Base-by-base conservation (phyloP, 2,113 vertebrate species). In the Madoqua kirkii region DNA sequence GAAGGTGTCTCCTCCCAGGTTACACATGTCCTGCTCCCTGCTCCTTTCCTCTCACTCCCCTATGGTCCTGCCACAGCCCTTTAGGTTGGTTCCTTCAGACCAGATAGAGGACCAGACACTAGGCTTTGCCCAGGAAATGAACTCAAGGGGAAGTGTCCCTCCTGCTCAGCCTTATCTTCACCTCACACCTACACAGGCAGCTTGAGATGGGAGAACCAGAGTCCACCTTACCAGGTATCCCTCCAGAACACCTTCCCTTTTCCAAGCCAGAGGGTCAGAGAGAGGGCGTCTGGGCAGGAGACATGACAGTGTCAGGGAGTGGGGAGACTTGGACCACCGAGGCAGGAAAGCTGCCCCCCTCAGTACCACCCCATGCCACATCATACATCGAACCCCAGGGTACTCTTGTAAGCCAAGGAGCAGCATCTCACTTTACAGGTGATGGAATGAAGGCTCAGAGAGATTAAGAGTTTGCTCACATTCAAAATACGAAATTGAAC, bases 251-350 rank as follows among this genome's bases (percentile, higher is more conserved):
- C 21, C 36, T 17, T n/a, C 54, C 87, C 60, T 57, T 27, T 74
- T 79, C 84, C 89, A 60, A 48, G 16, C 43, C 59, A 43, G 27
- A 84, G 27, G 43, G 40, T 40, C 54, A 55, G 59, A 54, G 19
- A 87, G 55, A 79, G n/a, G 88, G 48, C 7, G 6, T 19, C 45
- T 40, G 62, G 67, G 67, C 19, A 62, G n/a, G 45, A 78, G 67
- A 29, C 1, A 9, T 6, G 10, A 17, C 25, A 40, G 14, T 3
- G 0, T 25, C 31, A 40, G 76, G 31, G 50, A 23, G 4, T 4
- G 19, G 67, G 13, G 15, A 81, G 3, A 1, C 19, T n/a, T 45
- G 45, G 50, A 6, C 27, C n/a, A 6, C 83, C 15, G 12, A 7
- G 48, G 57, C 59, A 82, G n/a, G 62, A 67, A n/a, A 45, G 29